Evolutionary conservation across 2,113 vertebrate genomes (phyloP).

Genomic region (Megalops atlanticus): DNA sequence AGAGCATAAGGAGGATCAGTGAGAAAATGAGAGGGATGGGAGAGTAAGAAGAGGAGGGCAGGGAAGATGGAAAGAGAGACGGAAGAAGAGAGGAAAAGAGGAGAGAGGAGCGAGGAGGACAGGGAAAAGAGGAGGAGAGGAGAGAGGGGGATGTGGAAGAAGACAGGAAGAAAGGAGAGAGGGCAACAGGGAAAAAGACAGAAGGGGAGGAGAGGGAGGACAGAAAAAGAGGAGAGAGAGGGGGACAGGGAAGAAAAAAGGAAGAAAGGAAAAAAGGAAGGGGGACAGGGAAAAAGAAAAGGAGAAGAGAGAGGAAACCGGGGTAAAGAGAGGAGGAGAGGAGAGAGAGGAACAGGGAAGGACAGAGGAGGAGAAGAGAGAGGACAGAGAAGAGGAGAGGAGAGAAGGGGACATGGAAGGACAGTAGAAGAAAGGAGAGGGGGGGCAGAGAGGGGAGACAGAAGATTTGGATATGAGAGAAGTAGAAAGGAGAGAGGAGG

Average conservation of each 20-base stretch:
- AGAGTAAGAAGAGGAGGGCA: not conserved
- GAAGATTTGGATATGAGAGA: not conserved
- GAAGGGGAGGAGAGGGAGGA: not conserved
- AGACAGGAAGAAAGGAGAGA: not conserved
- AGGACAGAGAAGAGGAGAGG: not conserved
- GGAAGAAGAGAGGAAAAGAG: not conserved
- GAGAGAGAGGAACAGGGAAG: not conserved
- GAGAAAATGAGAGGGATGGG: not conserved
- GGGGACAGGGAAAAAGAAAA: slow-evolving; percentile 10
- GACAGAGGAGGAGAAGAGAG: not conserved
- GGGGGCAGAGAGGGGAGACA: slow-evolving; percentile 5
- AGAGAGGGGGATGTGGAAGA: not conserved
- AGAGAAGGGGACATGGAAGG: not conserved
- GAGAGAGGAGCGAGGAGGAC: not conserved
- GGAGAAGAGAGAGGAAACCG: slow-evolving; percentile 13
- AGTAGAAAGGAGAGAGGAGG: not conserved
- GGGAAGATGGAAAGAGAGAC: not conserved
- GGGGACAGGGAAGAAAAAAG: not conserved
- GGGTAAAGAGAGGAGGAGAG: not conserved
- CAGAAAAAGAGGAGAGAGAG: not conserved
- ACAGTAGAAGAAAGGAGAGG: not conserved
- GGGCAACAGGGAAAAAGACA: not conserved
- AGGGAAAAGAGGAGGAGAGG: not conserved
- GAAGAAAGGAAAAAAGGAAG: not conserved
- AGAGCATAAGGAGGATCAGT: too few relatives aligned